Percentiles rank a stretch among this genome's conserved stretches.
Evolutionary conservation across 53 echinoderm and acorn worm species (phyloP).

Genomic region (Temnopleurus reevesii): DNA sequence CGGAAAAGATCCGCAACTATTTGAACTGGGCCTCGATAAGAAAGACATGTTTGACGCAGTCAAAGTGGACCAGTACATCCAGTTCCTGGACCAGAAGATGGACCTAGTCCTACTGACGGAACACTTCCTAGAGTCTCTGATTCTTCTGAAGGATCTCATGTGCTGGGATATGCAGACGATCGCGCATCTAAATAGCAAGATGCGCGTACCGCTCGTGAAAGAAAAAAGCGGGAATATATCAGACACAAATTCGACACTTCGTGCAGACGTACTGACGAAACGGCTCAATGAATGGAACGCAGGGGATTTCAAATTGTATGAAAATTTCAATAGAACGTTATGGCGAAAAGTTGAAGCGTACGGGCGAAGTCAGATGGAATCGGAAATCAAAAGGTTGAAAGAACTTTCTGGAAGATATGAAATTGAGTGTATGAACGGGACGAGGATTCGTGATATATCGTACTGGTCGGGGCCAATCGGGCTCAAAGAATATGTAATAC

Average conservation of each 20-base stretch:
- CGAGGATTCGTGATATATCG: neutral
- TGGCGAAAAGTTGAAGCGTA: slow-evolving; percentile 64
- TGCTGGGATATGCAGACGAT: slow-evolving; percentile 74
- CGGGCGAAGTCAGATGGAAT: slow-evolving; percentile 59
- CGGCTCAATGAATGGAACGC: slow-evolving; percentile 66
- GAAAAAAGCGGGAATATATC: neutral
- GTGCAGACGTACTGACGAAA: slow-evolving; percentile 25
- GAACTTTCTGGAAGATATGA: slow-evolving; percentile 40
- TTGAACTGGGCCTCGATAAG: slow-evolving; percentile 70
- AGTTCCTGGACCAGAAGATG: slow-evolving; percentile 56
- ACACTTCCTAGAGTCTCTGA: slow-evolving; percentile 86
- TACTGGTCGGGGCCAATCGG: neutral
- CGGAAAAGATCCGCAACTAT: slow-evolving; percentile 79
- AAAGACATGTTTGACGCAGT: neutral
- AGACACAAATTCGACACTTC: neutral
- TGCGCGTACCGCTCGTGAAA: neutral
- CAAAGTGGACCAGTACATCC: slow-evolving; percentile 52
- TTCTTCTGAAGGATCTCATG: slow-evolving; percentile 85
- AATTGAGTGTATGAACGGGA: slow-evolving; percentile 64
- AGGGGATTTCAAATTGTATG: slow-evolving; percentile 73
- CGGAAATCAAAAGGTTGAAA: slow-evolving; percentile 56
- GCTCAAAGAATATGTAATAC: slow-evolving; percentile 17
- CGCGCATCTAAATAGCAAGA: slow-evolving; percentile 13
- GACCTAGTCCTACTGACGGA: slow-evolving; percentile 92
- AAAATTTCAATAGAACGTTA: slow-evolving; percentile 70